Percentiles rank a stretch among this genome's conserved stretches.
Conservation (phyloP, 2,888 invertebrate species). For the Watsonalla cultraria region DNA sequence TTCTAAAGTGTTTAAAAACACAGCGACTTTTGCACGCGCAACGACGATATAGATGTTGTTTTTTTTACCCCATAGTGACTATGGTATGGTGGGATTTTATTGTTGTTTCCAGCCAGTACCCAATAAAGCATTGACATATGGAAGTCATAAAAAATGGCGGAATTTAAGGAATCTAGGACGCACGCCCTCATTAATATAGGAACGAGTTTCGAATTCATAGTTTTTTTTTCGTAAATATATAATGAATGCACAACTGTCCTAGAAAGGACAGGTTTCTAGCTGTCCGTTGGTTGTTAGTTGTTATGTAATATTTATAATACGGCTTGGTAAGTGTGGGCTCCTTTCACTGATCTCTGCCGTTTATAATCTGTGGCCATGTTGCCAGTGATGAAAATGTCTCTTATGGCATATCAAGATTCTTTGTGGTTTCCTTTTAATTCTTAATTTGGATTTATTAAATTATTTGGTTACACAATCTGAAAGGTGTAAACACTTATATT, state of each 20-base stretch:
- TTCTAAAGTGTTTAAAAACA: too few species aligned
- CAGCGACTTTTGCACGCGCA: too few species aligned
- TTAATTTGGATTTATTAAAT: too few species aligned
- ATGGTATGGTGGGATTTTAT: too few species aligned
- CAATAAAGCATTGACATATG: not conserved
- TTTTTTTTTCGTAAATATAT: slow-evolving; percentile 13
- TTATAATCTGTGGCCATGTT: slow-evolving; percentile 39
- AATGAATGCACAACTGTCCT: slow-evolving; percentile 22
- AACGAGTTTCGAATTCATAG: slow-evolving; percentile 6
- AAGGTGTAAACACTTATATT: too few species aligned
- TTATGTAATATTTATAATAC: slow-evolving; percentile 39
- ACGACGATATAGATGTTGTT: too few species aligned
- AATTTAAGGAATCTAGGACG: not conserved
- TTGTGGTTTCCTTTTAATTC: too few species aligned
- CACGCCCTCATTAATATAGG: not conserved
- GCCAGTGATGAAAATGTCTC: slow-evolving; percentile 16
- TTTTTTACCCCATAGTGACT: too few species aligned
- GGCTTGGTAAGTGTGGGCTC: slow-evolving; percentile 27
- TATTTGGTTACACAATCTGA: too few species aligned
- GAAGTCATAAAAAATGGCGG: not conserved
- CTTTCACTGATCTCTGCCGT: slow-evolving; percentile 50
- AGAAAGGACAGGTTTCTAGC: slow-evolving; percentile 25
- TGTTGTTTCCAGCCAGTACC: too few species aligned
- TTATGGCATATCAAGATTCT: slow-evolving; percentile 5
- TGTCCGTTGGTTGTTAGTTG: slow-evolving; percentile 18